These are phyloP conservation scores for Orchesella cincta DNA, from an alignment of 1,140 invertebrate species.

Conservation along the genomic window DNA sequence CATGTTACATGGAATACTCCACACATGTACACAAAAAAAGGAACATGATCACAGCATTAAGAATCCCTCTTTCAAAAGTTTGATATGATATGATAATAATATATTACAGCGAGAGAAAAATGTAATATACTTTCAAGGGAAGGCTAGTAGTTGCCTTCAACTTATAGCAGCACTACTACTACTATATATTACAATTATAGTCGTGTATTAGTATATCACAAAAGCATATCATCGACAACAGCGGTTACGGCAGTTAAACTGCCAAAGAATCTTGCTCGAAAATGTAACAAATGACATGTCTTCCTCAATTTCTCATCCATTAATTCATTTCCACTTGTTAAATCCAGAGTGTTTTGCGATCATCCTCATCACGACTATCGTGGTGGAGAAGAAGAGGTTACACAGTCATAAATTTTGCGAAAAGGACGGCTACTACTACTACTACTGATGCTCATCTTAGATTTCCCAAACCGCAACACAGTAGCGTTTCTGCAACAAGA, in stretches of 20 bases:
- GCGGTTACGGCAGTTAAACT: too few relatives aligned
- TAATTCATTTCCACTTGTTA: not conserved
- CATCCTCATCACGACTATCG: not conserved
- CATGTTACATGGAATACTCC: not conserved
- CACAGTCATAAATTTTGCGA: not conserved
- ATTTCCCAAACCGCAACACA: not conserved
- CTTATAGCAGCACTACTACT: too few relatives aligned
- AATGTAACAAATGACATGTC: slow-evolving; percentile 4
- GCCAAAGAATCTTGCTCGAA: too few relatives aligned
- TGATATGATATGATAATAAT: too few relatives aligned
- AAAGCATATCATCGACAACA: too few relatives aligned
- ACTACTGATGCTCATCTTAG: not conserved
- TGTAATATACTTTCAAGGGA: not conserved
- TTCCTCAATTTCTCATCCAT: not conserved
- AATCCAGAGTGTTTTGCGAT: not conserved
- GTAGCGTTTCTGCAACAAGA: not conserved
- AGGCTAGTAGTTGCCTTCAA: not conserved
- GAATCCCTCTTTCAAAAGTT: too few relatives aligned
- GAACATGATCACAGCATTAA: slow-evolving; percentile 8
- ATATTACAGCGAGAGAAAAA: not conserved
- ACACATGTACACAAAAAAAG: too few relatives aligned
- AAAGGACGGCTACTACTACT: not conserved
- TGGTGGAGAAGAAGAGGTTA: not conserved
- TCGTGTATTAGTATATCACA: too few relatives aligned
- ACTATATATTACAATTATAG: too few relatives aligned